These are phyloP conservation scores for Xylota sylvarum DNA, from an alignment of 2,888 invertebrate species.

Conservation along the genomic window DNA sequence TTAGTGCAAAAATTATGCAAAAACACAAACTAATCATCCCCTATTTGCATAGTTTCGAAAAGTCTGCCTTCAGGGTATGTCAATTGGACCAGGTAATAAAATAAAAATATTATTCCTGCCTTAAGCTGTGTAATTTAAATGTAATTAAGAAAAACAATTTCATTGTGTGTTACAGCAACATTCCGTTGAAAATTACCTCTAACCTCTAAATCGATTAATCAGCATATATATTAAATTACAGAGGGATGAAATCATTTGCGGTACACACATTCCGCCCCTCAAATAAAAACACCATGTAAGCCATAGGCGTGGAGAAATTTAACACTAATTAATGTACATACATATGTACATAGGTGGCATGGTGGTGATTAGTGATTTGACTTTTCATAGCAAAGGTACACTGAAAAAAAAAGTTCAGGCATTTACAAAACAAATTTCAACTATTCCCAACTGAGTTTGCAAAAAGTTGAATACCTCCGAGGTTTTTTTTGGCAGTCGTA, in stretches of 20 bases:
- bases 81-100: too few species aligned
- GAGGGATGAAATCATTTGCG: not conserved
- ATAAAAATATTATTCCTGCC: not conserved
- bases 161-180: not conserved
- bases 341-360: slow-evolving; percentile 3
- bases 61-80: too few species aligned
- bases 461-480: too few species aligned
- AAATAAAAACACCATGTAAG: not conserved
- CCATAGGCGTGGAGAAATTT: not conserved
- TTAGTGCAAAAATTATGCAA: too few species aligned
- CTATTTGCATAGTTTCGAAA: too few species aligned
- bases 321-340: slow-evolving; percentile 2
- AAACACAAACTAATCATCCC: too few species aligned
- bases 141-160: not conserved
- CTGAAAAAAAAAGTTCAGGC: not conserved
- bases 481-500: too few species aligned
- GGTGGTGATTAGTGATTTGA: slow-evolving; percentile 1
- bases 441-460: too few species aligned
- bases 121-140: not conserved
- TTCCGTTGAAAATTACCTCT: not conserved
- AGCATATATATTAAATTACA: slow-evolving; percentile 5
- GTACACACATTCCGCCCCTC: not conserved
- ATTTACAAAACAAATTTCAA: too few species aligned
- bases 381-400: not conserved
- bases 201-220: slow-evolving; percentile 4